Evolutionary conservation across 1,140 invertebrate species (phyloP).

Genomic region (Coelopa frigida): DNA sequence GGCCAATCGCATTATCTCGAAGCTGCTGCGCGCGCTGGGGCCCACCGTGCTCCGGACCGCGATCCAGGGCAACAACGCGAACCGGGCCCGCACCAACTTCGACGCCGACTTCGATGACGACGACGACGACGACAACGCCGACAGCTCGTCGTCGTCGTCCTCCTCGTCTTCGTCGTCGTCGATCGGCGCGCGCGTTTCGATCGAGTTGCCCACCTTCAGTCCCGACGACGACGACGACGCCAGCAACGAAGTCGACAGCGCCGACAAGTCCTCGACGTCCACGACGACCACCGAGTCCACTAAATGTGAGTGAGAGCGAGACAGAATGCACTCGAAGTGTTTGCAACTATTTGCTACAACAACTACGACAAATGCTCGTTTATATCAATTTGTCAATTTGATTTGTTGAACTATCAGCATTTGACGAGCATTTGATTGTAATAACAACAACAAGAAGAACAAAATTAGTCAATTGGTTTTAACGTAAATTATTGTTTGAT

Average conservation of each 20-base stretch:
- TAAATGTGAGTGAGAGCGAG: slow-evolving; percentile 15
- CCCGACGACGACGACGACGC: slow-evolving; percentile 44
- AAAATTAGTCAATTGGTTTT: too few relatives aligned
- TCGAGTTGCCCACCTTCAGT: slow-evolving; percentile 49
- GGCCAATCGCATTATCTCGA: slow-evolving; percentile 61
- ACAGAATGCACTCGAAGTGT: too few relatives aligned
- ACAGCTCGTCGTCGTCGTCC: slow-evolving; percentile 1
- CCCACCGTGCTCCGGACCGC: slow-evolving; percentile 53
- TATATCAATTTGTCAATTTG: slow-evolving; percentile 3
- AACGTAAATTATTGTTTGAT: too few relatives aligned
- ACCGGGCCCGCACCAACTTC: slow-evolving; percentile 34
- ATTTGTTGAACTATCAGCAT: too few relatives aligned
- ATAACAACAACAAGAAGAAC: too few relatives aligned
- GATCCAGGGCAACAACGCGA: slow-evolving; percentile 37
- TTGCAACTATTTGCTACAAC: slow-evolving; percentile 35
- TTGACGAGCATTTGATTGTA: too few relatives aligned
- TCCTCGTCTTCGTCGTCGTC: too few relatives aligned
- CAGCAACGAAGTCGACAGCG: slow-evolving; percentile 21
- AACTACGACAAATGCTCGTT: slow-evolving; percentile 12
- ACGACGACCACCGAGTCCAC: slow-evolving; percentile 9
- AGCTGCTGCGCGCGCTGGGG: slow-evolving; percentile 59
- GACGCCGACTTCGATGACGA: slow-evolving; percentile 42
- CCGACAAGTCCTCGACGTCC: slow-evolving; percentile 11
- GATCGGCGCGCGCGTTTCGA: slow-evolving; percentile 38
- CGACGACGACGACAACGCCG: slow-evolving; percentile 19